A percentile compares a stretch with the other conserved stretches of the same genome.
These are phyloP conservation scores for Montipora sp. DNA, from an alignment of 64 coral and sea anemone species.

Conservation along the genomic window DNA sequence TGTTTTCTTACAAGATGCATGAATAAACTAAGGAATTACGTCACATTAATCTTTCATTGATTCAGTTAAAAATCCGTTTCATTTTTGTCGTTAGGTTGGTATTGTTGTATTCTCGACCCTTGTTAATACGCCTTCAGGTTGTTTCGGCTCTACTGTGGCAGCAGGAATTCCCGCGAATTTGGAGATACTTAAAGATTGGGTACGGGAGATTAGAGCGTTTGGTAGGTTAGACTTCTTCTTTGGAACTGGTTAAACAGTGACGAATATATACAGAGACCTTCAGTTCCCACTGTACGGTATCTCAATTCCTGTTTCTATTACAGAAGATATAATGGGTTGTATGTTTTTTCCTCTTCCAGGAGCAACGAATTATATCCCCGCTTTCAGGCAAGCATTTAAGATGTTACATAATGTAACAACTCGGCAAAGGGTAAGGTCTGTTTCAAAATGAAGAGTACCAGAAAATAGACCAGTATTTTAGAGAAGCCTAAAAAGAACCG, in stretches of 20 bases:
- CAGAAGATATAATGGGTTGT: too few relatives aligned
- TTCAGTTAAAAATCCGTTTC: too few relatives aligned
- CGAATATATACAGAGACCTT: too few relatives aligned
- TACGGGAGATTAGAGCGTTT: background rate
- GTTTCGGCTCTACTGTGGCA: slow-evolving; percentile 47
- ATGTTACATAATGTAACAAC: slow-evolving; percentile 32
- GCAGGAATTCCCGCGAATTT: slow-evolving; percentile 52
- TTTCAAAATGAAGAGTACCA: background rate
- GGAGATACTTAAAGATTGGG: slow-evolving; percentile 32
- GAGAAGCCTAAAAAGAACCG: too few relatives aligned
- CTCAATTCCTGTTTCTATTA: too few relatives aligned
- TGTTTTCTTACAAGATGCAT: background rate
- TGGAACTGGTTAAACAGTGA: too few relatives aligned
- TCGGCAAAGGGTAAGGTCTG: background rate
- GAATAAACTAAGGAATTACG: too few relatives aligned
- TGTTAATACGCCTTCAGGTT: slow-evolving; percentile 30
- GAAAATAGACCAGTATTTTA: too few relatives aligned
- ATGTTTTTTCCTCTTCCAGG: background rate
- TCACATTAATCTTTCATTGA: too few relatives aligned
- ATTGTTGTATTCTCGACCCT: slow-evolving; percentile 13
- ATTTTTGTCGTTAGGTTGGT: background rate
- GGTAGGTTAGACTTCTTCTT: background rate
- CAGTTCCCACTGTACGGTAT: too few relatives aligned
- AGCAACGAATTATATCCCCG: background rate
- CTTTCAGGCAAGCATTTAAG: background rate